phyloP scores from a whole-genome alignment of 1,140 invertebrate species.

The Bombus turneri region DNA sequence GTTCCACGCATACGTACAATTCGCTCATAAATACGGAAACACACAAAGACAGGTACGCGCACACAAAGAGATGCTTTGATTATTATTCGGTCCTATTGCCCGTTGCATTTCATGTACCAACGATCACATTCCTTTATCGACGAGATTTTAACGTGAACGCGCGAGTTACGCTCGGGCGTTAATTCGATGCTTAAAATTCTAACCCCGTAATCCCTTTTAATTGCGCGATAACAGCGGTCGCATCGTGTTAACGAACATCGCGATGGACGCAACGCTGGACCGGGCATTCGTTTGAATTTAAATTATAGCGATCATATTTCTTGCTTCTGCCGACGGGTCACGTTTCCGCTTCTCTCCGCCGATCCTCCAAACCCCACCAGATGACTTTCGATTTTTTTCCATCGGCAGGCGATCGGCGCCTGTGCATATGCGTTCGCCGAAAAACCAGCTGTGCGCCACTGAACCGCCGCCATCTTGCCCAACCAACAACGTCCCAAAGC shows the following conservation, averaged over 20 bases:
- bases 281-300: constrained; percentile 22
- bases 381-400: constrained; percentile 34
- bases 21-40: not conserved
- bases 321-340: not conserved
- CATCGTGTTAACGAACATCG: constrained; percentile 31
- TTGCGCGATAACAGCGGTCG: constrained; percentile 30
- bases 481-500: constrained; percentile 57
- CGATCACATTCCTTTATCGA: constrained; percentile 14
- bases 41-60: not conserved
- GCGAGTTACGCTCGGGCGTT: constrained; percentile 4
- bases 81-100: not conserved
- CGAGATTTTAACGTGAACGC: constrained; percentile 27
- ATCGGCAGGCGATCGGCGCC: not conserved
- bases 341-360: not conserved
- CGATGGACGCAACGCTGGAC: not conserved
- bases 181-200: constrained; percentile 48
- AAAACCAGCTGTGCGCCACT: constrained; percentile 49
- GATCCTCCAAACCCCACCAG: not conserved
- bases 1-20: too few species aligned
- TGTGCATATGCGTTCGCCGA: constrained; percentile 73
- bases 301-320: constrained; percentile 40
- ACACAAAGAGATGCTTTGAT: not conserved
- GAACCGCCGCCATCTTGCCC: constrained; percentile 76
- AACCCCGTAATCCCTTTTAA: constrained; percentile 31
- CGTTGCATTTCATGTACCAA: not conserved